Evolutionary conservation across 2,797 vertebrate genomes (phyloP).

Genomic region (Lutjanus argentimaculatus): DNA sequence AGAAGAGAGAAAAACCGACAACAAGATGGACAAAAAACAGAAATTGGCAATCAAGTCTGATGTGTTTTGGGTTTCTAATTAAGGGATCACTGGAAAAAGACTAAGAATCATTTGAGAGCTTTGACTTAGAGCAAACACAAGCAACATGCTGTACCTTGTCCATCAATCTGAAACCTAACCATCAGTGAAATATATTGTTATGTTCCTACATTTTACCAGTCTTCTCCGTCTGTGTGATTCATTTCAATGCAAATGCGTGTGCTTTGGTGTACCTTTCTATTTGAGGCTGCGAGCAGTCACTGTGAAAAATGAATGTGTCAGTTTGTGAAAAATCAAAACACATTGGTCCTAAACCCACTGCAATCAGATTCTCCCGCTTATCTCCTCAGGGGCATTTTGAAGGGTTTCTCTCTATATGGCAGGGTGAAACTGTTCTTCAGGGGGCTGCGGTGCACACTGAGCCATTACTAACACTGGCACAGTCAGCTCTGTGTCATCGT

Average conservation of each 20-base stretch:
- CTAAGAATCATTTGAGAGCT: background rate
- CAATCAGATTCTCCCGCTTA: constrained; percentile 55
- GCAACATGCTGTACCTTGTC: background rate
- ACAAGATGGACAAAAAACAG: background rate
- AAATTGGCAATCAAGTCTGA: background rate
- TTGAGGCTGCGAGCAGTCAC: constrained; percentile 19
- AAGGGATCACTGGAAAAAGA: background rate
- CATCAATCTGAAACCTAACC: constrained; percentile 19
- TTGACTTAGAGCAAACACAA: background rate
- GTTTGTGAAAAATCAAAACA: constrained; percentile 55
- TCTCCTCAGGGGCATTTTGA: constrained; percentile 47
- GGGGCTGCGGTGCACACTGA: constrained; percentile 52
- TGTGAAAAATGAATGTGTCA: constrained; percentile 55
- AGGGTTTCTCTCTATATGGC: constrained; percentile 40
- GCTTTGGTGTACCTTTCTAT: constrained; percentile 28
- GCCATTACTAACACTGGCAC: constrained; percentile 68
- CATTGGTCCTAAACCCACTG: constrained; percentile 40
- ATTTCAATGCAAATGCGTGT: constrained; percentile 42
- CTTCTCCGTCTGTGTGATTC: constrained; percentile 37
- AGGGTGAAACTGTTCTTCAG: constrained; percentile 51
- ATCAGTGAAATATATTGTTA: constrained; percentile 27
- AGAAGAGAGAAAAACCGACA: background rate
- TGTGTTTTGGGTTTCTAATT: constrained; percentile 5
- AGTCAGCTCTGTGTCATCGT: constrained; percentile 75
- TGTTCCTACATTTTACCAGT: constrained; percentile 4